A percentile compares a stretch with the other conserved stretches of the same genome.
phyloP scores from a whole-genome alignment of 1,140 invertebrate genomes.

The Lamellibrachia luymesi region DNA sequence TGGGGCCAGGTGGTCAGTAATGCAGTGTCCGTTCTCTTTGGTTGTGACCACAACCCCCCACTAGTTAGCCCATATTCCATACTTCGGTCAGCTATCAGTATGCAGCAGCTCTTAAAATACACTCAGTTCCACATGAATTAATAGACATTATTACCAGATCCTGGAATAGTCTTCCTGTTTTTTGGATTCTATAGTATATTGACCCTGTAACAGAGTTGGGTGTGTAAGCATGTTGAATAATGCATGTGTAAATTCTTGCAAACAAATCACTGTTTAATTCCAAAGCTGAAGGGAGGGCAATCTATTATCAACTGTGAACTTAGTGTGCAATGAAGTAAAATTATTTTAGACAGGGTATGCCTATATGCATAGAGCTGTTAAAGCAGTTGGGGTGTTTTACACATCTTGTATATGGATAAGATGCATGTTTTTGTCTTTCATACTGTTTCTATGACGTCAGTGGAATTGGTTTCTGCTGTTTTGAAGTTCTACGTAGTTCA shows the following conservation, averaged over 20 bases:
- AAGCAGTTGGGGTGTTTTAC: neutral
- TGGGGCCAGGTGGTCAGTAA: neutral
- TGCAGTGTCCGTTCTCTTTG: too few relatives aligned
- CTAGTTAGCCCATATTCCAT: too few relatives aligned
- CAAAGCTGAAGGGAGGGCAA: neutral
- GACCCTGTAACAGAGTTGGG: neutral
- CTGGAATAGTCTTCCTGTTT: too few relatives aligned
- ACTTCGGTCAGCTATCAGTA: too few relatives aligned
- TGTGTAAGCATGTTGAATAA: neutral
- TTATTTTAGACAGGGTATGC: neutral
- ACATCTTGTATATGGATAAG: neutral
- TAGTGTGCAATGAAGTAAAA: neutral
- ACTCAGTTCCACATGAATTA: too few relatives aligned
- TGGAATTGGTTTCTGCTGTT: neutral
- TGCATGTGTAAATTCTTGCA: neutral
- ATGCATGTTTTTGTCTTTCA: conserved; percentile 1
- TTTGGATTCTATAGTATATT: neutral
- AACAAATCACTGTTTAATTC: neutral
- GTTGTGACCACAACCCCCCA: too few relatives aligned
- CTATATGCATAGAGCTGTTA: neutral
- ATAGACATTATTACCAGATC: too few relatives aligned
- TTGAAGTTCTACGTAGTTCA: neutral
- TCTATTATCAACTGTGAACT: neutral
- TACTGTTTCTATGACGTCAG: neutral
- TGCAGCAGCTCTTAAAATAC: too few relatives aligned